A percentile compares a stretch with the other conserved stretches of the same genome.
phyloP scores from a whole-genome alignment of 2,797 vertebrate genomes.

The Scomberomorus guttatus region DNA sequence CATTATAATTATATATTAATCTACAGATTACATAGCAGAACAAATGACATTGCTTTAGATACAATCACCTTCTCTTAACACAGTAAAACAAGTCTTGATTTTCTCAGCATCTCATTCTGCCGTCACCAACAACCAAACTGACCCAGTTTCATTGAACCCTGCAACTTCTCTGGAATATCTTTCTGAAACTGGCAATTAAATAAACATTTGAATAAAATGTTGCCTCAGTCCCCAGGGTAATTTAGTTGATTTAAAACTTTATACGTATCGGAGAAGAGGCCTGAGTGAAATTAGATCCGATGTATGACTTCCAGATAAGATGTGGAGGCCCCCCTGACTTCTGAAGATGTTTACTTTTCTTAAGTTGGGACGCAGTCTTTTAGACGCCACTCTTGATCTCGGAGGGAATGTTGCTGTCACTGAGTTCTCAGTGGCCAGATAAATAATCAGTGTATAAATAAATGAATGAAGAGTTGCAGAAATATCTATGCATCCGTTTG shows the following conservation, averaged over 20 bases:
- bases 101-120: background rate
- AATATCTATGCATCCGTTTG: background rate
- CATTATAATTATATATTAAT: background rate
- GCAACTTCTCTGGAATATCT: slow-evolving; percentile 15
- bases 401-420: slow-evolving; percentile 38
- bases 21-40: background rate
- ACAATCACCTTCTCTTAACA: background rate
- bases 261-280: slow-evolving; percentile 27
- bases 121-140: slow-evolving; percentile 35
- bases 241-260: slow-evolving; percentile 52
- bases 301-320: slow-evolving; percentile 62
- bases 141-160: slow-evolving; percentile 42
- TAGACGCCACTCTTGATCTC: slow-evolving; percentile 57
- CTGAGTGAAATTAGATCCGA: slow-evolving; percentile 66
- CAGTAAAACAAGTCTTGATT: background rate
- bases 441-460: slow-evolving; percentile 54
- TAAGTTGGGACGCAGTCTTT: slow-evolving; percentile 52
- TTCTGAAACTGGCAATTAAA: slow-evolving; percentile 39
- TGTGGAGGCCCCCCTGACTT: slow-evolving; percentile 26
- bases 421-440: slow-evolving; percentile 37
- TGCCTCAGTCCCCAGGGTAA: slow-evolving; percentile 32
- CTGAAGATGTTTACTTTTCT: slow-evolving; percentile 73
- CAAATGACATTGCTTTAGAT: slow-evolving; percentile 12
- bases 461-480: slow-evolving; percentile 26
- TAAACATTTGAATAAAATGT: slow-evolving; percentile 46